Percentiles rank a stretch among this genome's conserved stretches.
These are phyloP conservation scores for Myathropa florea DNA, from an alignment of 2,888 invertebrate genomes.

Conservation along the genomic window DNA sequence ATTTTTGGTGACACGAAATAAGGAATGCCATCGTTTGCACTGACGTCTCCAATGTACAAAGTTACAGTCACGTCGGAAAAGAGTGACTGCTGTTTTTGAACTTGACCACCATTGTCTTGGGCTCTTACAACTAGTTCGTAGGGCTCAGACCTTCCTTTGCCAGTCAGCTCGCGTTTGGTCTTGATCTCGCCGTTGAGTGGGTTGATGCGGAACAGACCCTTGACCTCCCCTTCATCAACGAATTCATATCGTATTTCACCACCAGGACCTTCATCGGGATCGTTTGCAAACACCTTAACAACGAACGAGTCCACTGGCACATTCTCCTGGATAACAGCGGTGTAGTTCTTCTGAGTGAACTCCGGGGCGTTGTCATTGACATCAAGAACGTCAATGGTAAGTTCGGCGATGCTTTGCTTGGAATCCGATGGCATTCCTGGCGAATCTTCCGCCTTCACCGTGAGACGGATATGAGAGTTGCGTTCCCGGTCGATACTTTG, in stretches of 20 bases:
- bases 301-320: conserved; percentile 85
- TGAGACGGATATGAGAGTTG: conserved; percentile 86
- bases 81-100: conserved; percentile 81
- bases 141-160: conserved; percentile 88
- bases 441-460: conserved; percentile 88
- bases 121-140: conserved; percentile 87
- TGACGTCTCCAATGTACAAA: conserved; percentile 89
- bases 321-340: conserved; percentile 89
- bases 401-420: conserved; percentile 84
- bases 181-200: conserved; percentile 85
- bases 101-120: conserved; percentile 85
- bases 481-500: conserved; percentile 88
- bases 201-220: conserved; percentile 87
- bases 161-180: conserved; percentile 86
- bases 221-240: conserved; percentile 87
- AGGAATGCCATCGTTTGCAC: conserved; percentile 90
- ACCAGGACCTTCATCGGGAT: conserved; percentile 88
- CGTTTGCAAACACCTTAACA: conserved; percentile 86
- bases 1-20: conserved; percentile 86
- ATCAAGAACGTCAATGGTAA: conserved; percentile 87
- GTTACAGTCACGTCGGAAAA: conserved; percentile 84
- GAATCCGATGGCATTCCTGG: conserved; percentile 86
- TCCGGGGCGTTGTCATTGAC: conserved; percentile 90
- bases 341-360: conserved; percentile 85
- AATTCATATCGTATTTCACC: conserved; percentile 88